Evolutionary conservation across 2,113 vertebrate species (phyloP).

Genomic region (Alaudala cheleensis): DNA sequence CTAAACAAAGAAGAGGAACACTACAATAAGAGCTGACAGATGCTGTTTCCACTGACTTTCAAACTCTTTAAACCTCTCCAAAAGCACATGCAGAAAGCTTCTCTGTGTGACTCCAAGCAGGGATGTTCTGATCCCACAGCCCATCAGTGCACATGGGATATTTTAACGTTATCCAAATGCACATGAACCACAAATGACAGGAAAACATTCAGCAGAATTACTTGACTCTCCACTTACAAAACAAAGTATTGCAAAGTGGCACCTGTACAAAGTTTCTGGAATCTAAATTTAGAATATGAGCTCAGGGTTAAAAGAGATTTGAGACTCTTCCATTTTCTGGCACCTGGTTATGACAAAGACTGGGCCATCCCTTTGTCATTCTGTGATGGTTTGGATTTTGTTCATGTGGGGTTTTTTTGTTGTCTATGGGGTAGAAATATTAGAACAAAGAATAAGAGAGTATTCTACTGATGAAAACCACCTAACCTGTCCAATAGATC

Average conservation of each 20-base stretch:
- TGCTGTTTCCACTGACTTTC: conserved; percentile 41
- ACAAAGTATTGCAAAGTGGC: not conserved
- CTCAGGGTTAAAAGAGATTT: not conserved
- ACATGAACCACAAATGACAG: not conserved
- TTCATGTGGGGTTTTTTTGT: not conserved
- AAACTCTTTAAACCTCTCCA: conserved; percentile 7
- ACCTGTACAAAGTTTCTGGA: not conserved
- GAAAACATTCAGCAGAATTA: not conserved
- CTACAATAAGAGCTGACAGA: conserved; percentile 59
- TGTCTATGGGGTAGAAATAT: not conserved
- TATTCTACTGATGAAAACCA: not conserved
- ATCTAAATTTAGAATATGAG: not conserved
- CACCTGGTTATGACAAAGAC: not conserved
- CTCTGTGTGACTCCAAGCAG: not conserved
- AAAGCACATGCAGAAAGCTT: not conserved
- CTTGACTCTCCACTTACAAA: not conserved
- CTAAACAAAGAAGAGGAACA: conserved; percentile 45
- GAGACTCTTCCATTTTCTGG: not conserved
- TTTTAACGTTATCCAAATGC: not conserved
- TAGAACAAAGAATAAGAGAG: not conserved
- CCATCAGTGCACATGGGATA: not conserved
- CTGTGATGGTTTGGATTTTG: not conserved
- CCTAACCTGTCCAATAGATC: too few relatives aligned
- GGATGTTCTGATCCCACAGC: not conserved
- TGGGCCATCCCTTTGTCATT: not conserved